Evolutionary conservation across 2,113 vertebrate genomes (phyloP), one percentile per base, ranked within the genome.

Genomic region (Chaetodon trifascialis): DNA sequence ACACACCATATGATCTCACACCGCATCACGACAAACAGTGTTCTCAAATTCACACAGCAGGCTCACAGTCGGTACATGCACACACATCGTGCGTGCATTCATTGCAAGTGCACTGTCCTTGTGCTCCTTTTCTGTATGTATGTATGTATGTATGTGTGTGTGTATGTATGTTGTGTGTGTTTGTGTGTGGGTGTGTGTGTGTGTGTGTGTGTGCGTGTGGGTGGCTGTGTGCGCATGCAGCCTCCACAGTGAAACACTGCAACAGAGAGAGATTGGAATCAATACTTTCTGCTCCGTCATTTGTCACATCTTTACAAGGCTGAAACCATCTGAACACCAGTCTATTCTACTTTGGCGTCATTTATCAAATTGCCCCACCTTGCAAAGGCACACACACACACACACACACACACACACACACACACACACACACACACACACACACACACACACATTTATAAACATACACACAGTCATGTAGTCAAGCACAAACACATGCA

Each of bases 291-390:
- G 95, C 95, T 95, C 96, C 94, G 96, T 97, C 97, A 98, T 98
- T 98, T 98, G 97, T 98, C 98, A 98, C 96, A 96, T 97, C 96
- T 98, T 98, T 98, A 98, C 97, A 98, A 98, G 97, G 96, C 96
- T 97, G 97, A 97, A 94, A 85, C 93, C 92, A 93, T 94, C 92
- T 92, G 90, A 93, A 97, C 97, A 97, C 96, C 96, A 97, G 97
- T 98, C 97, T 96, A 97, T 98, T 97, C 96, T 96, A 96, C 96
- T 96, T 95, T 95, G 95, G 95, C 95, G 93, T 96, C 95, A 97
- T 98, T 97, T 97, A 96, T 98, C 97, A 98, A 93, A 88, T 90
- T 88, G 90, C 87, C 76, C 88, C 92, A 89, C 83, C 87, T 89
- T 86, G 83, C 77, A 79, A 73, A 88, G 60, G 78, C 51, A 7